Conservation (phyloP, 2,888 invertebrate species). For the Clitarchus hookeri region DNA sequence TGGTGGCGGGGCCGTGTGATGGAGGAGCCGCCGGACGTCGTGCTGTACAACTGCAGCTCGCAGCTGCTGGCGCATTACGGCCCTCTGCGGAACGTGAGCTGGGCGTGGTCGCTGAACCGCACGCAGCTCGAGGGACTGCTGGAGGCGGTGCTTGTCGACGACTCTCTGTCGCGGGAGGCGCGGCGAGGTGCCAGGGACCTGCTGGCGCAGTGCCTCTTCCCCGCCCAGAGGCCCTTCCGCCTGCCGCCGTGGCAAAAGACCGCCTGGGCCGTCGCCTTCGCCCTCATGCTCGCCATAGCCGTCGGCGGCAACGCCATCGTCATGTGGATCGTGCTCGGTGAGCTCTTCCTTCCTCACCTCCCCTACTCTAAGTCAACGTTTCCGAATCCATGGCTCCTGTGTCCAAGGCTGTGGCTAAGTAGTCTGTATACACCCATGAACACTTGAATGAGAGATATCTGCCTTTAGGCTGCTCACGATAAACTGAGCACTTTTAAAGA, state of each 20-base stretch:
- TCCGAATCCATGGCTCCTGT: too few species aligned
- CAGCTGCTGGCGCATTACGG: constrained; percentile 29
- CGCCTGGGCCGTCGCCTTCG: constrained; percentile 46
- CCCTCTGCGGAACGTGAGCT: constrained; percentile 5
- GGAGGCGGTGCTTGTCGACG: neutral
- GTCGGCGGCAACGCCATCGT: constrained; percentile 60
- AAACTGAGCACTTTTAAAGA: too few species aligned
- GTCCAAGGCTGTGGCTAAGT: too few species aligned
- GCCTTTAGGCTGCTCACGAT: too few species aligned
- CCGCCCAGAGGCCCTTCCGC: constrained; percentile 18
- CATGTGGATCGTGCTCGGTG: constrained; percentile 61
- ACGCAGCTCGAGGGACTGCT: constrained; percentile 26
- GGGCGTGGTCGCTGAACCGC: constrained; percentile 28
- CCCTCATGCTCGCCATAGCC: constrained; percentile 48
- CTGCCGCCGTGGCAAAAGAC: constrained; percentile 51
- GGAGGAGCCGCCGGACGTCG: constrained; percentile 4
- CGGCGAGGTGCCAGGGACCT: neutral
- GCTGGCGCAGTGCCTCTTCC: constrained; percentile 26
- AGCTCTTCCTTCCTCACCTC: constrained; percentile 38
- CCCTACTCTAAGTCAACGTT: too few species aligned
- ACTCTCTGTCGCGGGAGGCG: neutral
- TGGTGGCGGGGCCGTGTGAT: too few species aligned
- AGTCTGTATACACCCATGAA: too few species aligned
- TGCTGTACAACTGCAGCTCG: constrained; percentile 37
- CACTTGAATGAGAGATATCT: too few species aligned